phyloP scores from a whole-genome alignment of 2,888 invertebrate genomes.

The Melinaea marsaeus region DNA sequence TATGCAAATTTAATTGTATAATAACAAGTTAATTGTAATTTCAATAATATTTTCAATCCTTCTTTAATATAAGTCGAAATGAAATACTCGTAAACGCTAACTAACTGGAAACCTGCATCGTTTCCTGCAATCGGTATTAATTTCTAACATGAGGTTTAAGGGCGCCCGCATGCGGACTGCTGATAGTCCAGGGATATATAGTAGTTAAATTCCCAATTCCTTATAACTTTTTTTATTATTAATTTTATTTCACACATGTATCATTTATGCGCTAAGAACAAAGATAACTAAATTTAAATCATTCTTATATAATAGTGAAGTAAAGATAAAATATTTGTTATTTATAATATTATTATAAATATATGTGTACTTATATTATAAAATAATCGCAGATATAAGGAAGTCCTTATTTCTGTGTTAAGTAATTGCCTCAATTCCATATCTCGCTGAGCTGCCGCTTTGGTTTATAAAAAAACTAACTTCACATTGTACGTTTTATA shows the following conservation, averaged over 20 bases:
- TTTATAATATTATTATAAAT: too few relatives aligned
- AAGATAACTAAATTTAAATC: too few relatives aligned
- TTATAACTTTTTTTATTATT: too few relatives aligned
- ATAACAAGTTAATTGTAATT: constrained; percentile 8
- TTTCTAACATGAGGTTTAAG: constrained; percentile 30
- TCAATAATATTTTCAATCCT: constrained; percentile 22
- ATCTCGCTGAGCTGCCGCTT: constrained; percentile 28
- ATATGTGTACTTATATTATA: too few relatives aligned
- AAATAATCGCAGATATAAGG: not conserved
- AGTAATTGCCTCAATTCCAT: constrained; percentile 35
- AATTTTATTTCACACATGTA: too few relatives aligned
- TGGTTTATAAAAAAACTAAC: constrained; percentile 29
- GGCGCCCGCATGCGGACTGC: constrained; percentile 7
- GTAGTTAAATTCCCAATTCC: too few relatives aligned
- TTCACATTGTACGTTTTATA: constrained; percentile 30
- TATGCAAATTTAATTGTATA: not conserved
- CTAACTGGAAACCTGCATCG: constrained; percentile 32
- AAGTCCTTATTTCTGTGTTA: constrained; percentile 26
- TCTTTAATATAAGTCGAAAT: constrained; percentile 20
- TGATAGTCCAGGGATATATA: too few relatives aligned
- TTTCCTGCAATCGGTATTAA: constrained; percentile 34
- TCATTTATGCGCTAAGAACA: too few relatives aligned
- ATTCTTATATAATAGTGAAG: too few relatives aligned
- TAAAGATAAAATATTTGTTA: too few relatives aligned
- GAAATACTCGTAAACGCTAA: constrained; percentile 29